These are phyloP conservation scores for Podotricha telesiphe DNA, from an alignment of 2,888 invertebrate genomes.

Conservation along the genomic window DNA sequence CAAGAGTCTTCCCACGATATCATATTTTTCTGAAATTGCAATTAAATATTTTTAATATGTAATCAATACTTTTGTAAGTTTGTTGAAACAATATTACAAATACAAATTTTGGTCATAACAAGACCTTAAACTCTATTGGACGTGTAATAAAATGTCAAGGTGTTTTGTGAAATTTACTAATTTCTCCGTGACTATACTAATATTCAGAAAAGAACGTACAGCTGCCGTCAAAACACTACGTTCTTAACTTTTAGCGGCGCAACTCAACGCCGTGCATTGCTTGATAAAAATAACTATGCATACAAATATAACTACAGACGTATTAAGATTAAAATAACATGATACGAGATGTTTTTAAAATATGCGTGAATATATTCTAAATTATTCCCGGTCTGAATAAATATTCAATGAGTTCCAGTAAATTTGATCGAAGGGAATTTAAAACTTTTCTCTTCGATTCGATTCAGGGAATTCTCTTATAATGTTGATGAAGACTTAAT, in stretches of 20 bases:
- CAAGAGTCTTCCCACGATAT: conserved; percentile 72
- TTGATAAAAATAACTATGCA: background rate
- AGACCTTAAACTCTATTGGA: too few species aligned
- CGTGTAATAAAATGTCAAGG: too few species aligned
- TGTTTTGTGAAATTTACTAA: too few species aligned
- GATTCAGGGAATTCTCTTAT: conserved; percentile 42
- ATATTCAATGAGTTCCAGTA: conserved; percentile 43
- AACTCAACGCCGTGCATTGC: too few species aligned
- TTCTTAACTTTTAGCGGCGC: too few species aligned
- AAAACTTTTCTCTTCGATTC: conserved; percentile 44
- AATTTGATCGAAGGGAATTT: conserved; percentile 45
- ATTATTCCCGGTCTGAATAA: conserved; percentile 42
- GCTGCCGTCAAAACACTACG: too few species aligned
- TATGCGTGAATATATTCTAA: conserved; percentile 39
- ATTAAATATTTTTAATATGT: conserved; percentile 20
- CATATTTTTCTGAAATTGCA: conserved; percentile 73
- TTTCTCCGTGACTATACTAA: too few species aligned
- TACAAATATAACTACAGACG: background rate
- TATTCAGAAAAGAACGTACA: too few species aligned
- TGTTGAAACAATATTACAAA: too few species aligned
- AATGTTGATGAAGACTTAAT: conserved; percentile 44
- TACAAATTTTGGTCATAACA: too few species aligned
- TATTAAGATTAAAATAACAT: conserved; percentile 1
- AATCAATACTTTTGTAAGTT: too few species aligned
- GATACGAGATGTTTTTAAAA: conserved; percentile 19